Percentiles rank a stretch among this genome's conserved stretches.
Conservation (phyloP, 2,113 vertebrate species). For the Clupea harengus region DNA sequence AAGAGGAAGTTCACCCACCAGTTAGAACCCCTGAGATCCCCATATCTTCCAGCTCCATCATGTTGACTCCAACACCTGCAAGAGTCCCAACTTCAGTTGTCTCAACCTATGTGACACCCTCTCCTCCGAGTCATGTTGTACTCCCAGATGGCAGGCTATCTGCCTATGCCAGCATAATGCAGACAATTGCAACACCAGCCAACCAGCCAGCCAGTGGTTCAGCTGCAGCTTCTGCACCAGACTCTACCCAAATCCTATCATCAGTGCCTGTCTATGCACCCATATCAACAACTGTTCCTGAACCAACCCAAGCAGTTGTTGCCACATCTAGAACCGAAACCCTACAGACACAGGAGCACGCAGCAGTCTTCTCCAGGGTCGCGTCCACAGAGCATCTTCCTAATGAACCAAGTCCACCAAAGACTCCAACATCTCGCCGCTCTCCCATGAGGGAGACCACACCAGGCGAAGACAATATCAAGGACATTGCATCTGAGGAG, state of each 20-base stretch:
- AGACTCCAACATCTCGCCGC: conserved; percentile 33
- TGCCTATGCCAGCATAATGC: conserved; percentile 90
- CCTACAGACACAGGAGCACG: conserved; percentile 61
- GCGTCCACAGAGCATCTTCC: conserved; percentile 68
- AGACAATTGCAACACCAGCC: conserved; percentile 78
- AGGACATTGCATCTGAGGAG: conserved; percentile 90
- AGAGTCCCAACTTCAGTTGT: conserved; percentile 43
- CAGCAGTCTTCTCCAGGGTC: conserved; percentile 75
- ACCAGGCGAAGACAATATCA: conserved; percentile 61
- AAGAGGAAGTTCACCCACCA: conserved; percentile 43
- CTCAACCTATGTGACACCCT: conserved; percentile 53
- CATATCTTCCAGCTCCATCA: conserved; percentile 59
- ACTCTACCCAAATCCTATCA: conserved; percentile 30
- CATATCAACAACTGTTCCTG: conserved; percentile 13
- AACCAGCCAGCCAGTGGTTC: conserved; percentile 49
- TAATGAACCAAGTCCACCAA: conserved; percentile 72
- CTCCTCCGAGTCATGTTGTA: conserved; percentile 58
- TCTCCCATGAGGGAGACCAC: conserved; percentile 53
- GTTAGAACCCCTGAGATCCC: conserved; percentile 58
- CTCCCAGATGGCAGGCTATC: conserved; percentile 74
- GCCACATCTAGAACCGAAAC: conserved; percentile 42
- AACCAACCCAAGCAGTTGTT: conserved; percentile 24
- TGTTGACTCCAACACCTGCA: conserved; percentile 52
- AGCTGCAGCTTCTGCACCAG: conserved; percentile 7
- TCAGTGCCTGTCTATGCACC: conserved; percentile 24